Evolutionary conservation across 2,113 vertebrate genomes (phyloP), one percentile per base, ranked within the genome.

Genomic region (Oncorhynchus kisutch): DNA sequence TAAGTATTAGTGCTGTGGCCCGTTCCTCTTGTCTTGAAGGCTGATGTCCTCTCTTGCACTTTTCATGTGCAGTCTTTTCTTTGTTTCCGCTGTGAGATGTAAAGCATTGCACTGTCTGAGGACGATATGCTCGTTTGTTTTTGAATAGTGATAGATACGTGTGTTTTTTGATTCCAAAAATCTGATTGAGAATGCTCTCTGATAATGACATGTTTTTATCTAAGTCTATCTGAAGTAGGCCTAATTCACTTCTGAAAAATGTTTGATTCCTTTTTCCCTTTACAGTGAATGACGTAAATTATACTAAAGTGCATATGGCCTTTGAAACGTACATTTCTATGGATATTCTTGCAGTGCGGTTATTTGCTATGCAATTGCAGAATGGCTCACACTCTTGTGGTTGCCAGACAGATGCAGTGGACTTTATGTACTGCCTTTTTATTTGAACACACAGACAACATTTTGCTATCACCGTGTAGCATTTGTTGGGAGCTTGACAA

Each of bases 11-110:
- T 39, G 7, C 20, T 34, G 31, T 34, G 8, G 18, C 7, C 29
- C 18, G 22, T 75, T 79, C 80, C 70, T 34, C 77, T 67, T 78
- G 74, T 80, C 87, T 89, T 91, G 87, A 90, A 88, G 76, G 78
- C 59, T 18, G 34, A 81, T 51, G 65, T 65, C 62, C 22, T 67
- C 51, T 73, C 51, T 81, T 73, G 71, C 65, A 67, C 65, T 67
- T 67, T 67, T 67, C 8, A 67, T 14, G 65, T 29, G 29, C 18
- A 34, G 31, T 39, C 2, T 68, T 20, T 20, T 31, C 25, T 67
- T 67, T 20, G 25, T 67, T 67, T 67, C 6, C 29, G 16, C 65
- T 67, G 67, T 68, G 67, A 45, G 29, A 20, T 68, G 29, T 39
- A 34, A 39, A 68, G 31, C 67, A 68, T 68, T 68, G 67, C 65